A percentile compares a stretch with the other conserved stretches of the same genome.
These are phyloP conservation scores for Eurypyga helias DNA, from an alignment of 2,113 vertebrate species.

Conservation along the genomic window DNA sequence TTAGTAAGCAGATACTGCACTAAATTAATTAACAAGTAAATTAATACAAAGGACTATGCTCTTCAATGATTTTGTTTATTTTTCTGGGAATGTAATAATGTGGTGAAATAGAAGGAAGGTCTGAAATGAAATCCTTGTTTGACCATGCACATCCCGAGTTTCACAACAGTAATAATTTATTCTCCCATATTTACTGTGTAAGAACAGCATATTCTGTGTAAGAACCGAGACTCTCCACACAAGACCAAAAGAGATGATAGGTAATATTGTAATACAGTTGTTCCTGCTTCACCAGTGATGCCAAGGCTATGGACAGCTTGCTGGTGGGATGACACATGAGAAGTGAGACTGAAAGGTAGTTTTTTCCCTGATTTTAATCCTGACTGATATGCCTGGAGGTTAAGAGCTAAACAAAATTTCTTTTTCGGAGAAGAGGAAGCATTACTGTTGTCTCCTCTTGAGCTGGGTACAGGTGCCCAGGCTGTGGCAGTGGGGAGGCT, in stretches of 20 bases:
- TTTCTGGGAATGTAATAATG: background rate
- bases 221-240: background rate
- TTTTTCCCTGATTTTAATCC: background rate
- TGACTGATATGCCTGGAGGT: background rate
- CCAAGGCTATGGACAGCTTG: background rate
- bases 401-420: background rate
- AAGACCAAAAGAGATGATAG: background rate
- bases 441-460: background rate
- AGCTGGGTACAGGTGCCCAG: no score
- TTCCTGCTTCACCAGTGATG: accelerated
- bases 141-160: background rate
- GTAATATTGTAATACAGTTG: background rate
- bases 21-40: background rate
- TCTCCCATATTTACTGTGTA: background rate
- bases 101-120: background rate
- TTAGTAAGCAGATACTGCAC: background rate
- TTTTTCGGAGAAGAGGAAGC: background rate
- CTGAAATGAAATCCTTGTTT: background rate
- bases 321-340: background rate
- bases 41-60: background rate
- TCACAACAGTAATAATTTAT: background rate
- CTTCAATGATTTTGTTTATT: background rate
- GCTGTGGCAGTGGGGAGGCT: accelerated
- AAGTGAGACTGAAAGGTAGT: background rate
- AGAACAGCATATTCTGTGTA: background rate